Conservation (phyloP, 2,888 invertebrate genomes). For the Oscheius sp. region DNA sequence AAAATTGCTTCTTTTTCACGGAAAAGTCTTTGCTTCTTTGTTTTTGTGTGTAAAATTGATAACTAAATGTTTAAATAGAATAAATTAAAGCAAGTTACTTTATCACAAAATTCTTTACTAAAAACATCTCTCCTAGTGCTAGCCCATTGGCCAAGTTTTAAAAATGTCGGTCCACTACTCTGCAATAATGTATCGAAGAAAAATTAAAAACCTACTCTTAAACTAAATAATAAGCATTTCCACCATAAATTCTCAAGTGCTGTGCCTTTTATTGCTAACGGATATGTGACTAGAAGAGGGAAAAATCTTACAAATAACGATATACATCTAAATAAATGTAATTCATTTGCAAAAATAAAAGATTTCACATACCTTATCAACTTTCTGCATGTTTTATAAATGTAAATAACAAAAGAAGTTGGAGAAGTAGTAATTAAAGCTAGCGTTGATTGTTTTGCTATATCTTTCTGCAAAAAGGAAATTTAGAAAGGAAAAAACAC, state of each 20-base stretch:
- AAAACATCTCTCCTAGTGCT: constrained; percentile 74
- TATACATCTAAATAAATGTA: constrained; percentile 15
- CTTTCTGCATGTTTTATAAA: constrained; percentile 2
- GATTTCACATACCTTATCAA: constrained; percentile 9
- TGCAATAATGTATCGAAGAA: neutral
- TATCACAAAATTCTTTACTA: constrained; percentile 72
- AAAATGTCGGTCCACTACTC: constrained; percentile 73
- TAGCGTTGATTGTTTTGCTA: neutral
- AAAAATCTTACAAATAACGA: constrained; percentile 44
- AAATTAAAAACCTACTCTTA: constrained; percentile 20
- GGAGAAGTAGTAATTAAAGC: constrained; percentile 8
- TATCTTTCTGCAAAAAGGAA: neutral
- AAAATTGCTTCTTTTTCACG: constrained; percentile 48
- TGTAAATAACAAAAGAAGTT: neutral
- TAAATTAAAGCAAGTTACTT: constrained; percentile 33
- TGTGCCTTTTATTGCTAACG: constrained; percentile 35
- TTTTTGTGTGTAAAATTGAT: constrained; percentile 58
- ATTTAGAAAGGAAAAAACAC: neutral
- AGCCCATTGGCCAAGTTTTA: constrained; percentile 75
- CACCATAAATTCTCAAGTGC: constrained; percentile 47
- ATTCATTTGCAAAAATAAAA: neutral
- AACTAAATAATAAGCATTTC: constrained; percentile 38
- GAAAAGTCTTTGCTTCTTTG: constrained; percentile 50
- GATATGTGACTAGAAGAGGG: constrained; percentile 47
- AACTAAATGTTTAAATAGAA: constrained; percentile 37